phyloP scores from a whole-genome alignment of 2,113 vertebrate genomes.

The Nettapus auritus region DNA sequence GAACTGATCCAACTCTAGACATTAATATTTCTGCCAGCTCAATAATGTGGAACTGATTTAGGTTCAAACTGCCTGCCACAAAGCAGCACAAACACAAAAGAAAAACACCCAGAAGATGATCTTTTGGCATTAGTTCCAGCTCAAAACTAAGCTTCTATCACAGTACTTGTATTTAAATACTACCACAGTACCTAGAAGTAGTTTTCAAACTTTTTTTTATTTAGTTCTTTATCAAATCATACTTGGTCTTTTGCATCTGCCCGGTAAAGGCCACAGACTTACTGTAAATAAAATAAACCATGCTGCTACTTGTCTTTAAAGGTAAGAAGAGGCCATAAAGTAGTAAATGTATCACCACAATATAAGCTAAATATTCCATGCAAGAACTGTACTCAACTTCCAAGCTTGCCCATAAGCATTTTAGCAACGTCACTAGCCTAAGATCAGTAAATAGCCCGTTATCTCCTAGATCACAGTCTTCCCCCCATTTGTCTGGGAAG shows the following conservation, averaged over 20 bases:
- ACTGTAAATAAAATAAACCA: neutral
- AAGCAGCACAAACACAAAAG: neutral
- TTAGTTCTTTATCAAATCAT: neutral
- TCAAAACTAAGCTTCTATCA: neutral
- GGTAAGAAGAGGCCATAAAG: neutral
- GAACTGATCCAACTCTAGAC: neutral
- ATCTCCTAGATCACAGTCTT: neutral
- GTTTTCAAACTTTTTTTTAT: neutral
- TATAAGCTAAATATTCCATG: neutral
- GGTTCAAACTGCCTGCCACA: neutral
- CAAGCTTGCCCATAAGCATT: neutral
- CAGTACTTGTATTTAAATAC: too few relatives aligned
- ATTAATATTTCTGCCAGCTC: neutral
- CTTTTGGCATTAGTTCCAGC: neutral
- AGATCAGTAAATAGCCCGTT: fast-evolving
- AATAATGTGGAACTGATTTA: neutral
- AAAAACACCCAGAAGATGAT: neutral
- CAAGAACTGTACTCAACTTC: neutral
- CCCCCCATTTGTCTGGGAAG: neutral
- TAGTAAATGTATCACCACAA: neutral
- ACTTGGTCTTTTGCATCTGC: neutral
- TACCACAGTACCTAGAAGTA: fast-evolving
- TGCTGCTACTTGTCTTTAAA: neutral
- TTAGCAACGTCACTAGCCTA: neutral
- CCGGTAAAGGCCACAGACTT: fast-evolving